Base-by-base conservation (phyloP, 2,797 vertebrate species). In the Sphaeramia orbicularis region DNA sequence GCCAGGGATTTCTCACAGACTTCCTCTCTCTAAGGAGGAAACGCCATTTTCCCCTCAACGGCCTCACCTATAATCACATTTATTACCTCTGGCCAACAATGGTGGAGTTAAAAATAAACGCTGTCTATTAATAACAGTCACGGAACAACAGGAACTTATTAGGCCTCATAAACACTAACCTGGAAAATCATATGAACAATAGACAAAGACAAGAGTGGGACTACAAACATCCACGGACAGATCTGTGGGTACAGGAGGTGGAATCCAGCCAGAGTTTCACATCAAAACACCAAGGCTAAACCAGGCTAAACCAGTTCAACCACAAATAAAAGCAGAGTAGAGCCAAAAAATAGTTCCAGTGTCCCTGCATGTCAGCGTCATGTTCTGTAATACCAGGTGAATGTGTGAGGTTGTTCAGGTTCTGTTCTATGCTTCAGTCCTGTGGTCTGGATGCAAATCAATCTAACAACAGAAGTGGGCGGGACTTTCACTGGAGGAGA, bases 71-170 rank as follows among this genome's bases (percentile, higher is more conserved):
- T 68, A 78, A 74, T 75, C 68, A 51, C 56, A 78, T 75, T 49
- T 65, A 71, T 77, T 84, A 66, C 70, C 73, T 56, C 8, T 18
- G 71, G 27, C 38, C 71, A 78, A 78, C 75, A 87, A 83, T 80
- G 54, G 78, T 40, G 24, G 19, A 21, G 69, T 69, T 86, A 74
- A 71, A 85, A 86, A 83, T 84, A 83, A 57, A 36, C 32, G 9
- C 16, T 0, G 2, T 21, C 60, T 83, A 80, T 76, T 55, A 83
- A 84, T 80, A 86, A 43, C 15, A 44, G 42, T 14, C 6, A 0
- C 30, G 53, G 51, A 86, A 88, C 59, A 89, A 88, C 72, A 78
- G 84, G 73, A 83, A 83, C 74, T 37, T 38, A 75, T 76, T 55
- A 65, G 50, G 16, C 18, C 71, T 78, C 62, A 78, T 78, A 77